Evolutionary conservation across 2,113 vertebrate genomes (phyloP), one percentile per base, ranked within the genome.

Genomic region (Clarias macrocephalus): DNA sequence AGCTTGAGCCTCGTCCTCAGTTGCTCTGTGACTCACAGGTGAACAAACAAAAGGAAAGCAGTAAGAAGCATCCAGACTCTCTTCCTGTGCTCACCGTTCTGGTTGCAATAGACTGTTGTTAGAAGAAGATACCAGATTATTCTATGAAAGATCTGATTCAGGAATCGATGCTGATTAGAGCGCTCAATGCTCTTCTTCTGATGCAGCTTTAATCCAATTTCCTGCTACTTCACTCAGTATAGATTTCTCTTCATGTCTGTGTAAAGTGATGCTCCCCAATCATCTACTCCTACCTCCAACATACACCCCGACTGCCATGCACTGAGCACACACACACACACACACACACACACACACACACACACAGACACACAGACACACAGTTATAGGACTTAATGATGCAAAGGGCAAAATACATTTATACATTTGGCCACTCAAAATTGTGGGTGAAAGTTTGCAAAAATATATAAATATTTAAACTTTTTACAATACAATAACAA

Each of bases 161-260:
- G 37, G 23, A 65, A 65, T 52, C 2, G 25, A 82, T 82, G 48
- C 60, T 66, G 62, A 63, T 65, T 18, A 56, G 80, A 65, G 60
- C 11, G 60, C 12, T 18, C 23, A 28, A 15, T 65, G 80, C 23
- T 60, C 13, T 37, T 82, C 59, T 82, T 37, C 33, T 48, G 11
- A 82, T 25, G 57, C 80, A 82, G 33, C 21, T n/a, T 10, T 82
- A 28, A 82, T 82, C 80, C 23, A 65, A 66, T 82, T 82, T 42
- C 80, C 59, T 82, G 59, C 59, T 82, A 65, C 60, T 82, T 82
- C 80, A 52, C 5, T 65, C n/a, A 23, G 80, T 52, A 62, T 82
- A 42, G 59, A 23, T 48, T 82, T 65, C 60, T 75, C 33, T 75
- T 10, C 65, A 33, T 59, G 65, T 54, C 65, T 15, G 13, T 70